A percentile compares a stretch with the other conserved stretches of the same genome.
Evolutionary conservation across 2,797 vertebrate species (phyloP).

Genomic region (Pristis pectinata): DNA sequence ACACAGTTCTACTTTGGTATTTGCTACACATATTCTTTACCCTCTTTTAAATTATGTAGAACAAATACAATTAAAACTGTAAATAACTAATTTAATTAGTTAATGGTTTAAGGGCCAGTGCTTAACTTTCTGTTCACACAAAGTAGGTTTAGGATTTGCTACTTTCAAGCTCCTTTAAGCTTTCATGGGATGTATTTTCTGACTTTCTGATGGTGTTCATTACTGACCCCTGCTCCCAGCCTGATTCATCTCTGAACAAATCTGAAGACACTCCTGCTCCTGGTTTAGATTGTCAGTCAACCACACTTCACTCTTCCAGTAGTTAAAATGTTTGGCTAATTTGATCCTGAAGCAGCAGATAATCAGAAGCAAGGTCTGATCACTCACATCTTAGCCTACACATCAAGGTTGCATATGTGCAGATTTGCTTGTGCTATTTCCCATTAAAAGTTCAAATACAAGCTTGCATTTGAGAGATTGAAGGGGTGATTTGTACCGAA

Average conservation of each 20-base stretch:
- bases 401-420: neutral
- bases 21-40: neutral
- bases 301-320: neutral
- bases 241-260: neutral
- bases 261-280: neutral
- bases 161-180: neutral
- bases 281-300: neutral
- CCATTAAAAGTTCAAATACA: constrained; percentile 22
- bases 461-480: constrained; percentile 24
- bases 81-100: neutral
- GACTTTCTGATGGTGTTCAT: neutral
- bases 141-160: neutral
- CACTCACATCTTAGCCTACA: neutral
- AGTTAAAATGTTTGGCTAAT: constrained; percentile 4
- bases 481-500: constrained; percentile 27
- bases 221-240: neutral
- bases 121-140: neutral
- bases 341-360: constrained; percentile 2
- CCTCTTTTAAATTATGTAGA: neutral
- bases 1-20: neutral
- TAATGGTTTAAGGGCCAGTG: neutral
- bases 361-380: neutral
- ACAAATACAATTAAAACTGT: neutral
- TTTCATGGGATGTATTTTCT: neutral
- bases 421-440: constrained; percentile 4